Percentiles rank a stretch among this genome's conserved stretches.
These are phyloP conservation scores for Cecropterus lyciades DNA, from an alignment of 1,140 invertebrate species.

Conservation along the genomic window DNA sequence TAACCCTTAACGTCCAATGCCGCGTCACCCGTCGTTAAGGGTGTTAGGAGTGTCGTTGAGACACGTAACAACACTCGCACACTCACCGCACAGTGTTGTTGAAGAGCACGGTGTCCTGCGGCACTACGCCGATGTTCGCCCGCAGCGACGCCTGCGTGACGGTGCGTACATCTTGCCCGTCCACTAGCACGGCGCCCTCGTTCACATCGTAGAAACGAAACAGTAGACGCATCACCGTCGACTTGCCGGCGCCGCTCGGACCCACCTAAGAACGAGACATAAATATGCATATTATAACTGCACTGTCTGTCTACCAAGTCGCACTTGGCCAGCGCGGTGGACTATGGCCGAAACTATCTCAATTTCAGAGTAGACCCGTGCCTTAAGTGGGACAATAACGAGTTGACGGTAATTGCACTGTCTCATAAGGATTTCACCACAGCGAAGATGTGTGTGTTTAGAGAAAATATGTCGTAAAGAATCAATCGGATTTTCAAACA, in stretches of 20 bases:
- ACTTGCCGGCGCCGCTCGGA: conserved; percentile 95
- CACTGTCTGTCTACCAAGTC: too few species aligned
- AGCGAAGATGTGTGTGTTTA: too few species aligned
- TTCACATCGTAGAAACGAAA: conserved; percentile 98
- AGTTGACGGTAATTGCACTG: too few species aligned
- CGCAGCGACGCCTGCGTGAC: conserved; percentile 93
- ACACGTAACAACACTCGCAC: conserved; percentile 86
- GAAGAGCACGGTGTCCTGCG: conserved; percentile 98
- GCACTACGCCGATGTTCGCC: conserved; percentile 95
- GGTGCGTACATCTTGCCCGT: conserved; percentile 93
- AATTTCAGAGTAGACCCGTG: too few species aligned
- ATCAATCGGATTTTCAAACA: too few species aligned
- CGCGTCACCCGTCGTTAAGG: conserved; percentile 93
- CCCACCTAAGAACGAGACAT: conserved; percentile 88
- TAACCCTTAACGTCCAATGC: conserved; percentile 98
- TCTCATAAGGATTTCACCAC: too few species aligned
- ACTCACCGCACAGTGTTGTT: conserved; percentile 94
- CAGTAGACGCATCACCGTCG: conserved; percentile 95
- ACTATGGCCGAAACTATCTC: too few species aligned
- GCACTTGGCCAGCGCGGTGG: too few species aligned
- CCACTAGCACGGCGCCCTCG: conserved; percentile 93
- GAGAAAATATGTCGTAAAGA: too few species aligned
- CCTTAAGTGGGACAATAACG: too few species aligned
- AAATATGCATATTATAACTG: too few species aligned
- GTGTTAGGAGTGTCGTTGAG: too few species aligned